Evolutionary conservation across 2,797 vertebrate species (phyloP), one percentile per base, ranked within the genome.

Genomic region (Diplodus puntazzo): DNA sequence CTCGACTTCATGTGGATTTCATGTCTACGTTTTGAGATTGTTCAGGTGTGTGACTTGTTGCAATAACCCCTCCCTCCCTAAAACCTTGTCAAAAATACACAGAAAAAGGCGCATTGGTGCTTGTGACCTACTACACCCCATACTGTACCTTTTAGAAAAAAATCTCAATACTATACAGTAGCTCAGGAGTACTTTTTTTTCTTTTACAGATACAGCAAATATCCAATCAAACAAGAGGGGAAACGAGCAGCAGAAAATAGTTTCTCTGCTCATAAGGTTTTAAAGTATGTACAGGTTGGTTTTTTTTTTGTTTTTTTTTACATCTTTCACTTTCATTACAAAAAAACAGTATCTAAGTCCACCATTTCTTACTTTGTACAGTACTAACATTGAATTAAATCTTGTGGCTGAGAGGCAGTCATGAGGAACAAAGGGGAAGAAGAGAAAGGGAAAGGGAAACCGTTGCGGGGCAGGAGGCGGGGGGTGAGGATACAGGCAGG

Each of bases 61-160:
- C 79, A 48, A 77, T 49, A 68, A 60, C 75, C 75, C 86, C 50
- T 14, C 61, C 79, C 49, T 70, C 75, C 79, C 64, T 11, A 84
- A 90, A 92, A 84, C 82, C 77, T 83, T 81, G 87, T 87, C 84
- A 86, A 91, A 91, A 92, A 92, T 92, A 93, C 83, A 93, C 89
- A 87, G 86, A 92, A 94, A 92, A 95, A 96, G 94, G 94, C 92
- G 93, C 91, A 94, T 93, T 89, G 93, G 94, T 95, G 94, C 93
- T 95, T 85, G 88, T 93, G 88, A 94, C 89, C 91, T 83, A 85
- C 87, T 64, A 89, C 90, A 92, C 88, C 92, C 88, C 78, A 85
- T 73, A 94, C 92, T 91, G 89, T 90, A 93, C 93, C 87, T 80
- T 88, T 89, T 86, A 87, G 61, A 87, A 88, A 86, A 67, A 79